Base-by-base conservation (phyloP, 2,797 vertebrate genomes). In the Ptychadena robeensis region DNA sequence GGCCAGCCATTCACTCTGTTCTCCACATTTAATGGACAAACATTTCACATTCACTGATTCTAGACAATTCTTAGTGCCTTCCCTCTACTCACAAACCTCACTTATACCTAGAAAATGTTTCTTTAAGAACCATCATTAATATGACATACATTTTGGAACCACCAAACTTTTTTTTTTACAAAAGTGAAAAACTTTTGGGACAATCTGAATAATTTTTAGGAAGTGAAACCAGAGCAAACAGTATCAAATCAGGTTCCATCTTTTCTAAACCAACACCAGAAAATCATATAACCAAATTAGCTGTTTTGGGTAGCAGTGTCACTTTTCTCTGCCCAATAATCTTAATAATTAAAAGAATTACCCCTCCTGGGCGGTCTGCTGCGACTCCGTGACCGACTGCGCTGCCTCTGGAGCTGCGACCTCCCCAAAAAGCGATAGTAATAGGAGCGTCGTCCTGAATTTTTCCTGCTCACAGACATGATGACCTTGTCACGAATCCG, bases 381-480 rank as follows among this genome's bases (percentile, higher is more conserved):
- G 89, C 98, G 96, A 91, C 97, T 98, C 88, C 97, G 95, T 82
- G 98, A 99, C 86, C 97, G 91, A 91, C 98, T 99, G 37, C 97
- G 95, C 91, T 98, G 98, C 88, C 98, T 95, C 93, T 97, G 97
- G 83, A 99, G 95, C 86, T 96, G 93, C 34, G 97, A 95, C 90
- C 97, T 95, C 91, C 96, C 94, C 89, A 99, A 92, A 89, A 99
- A 96, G 90, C 98, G 94, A 90, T 98, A 98, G 93, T 98, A 99
- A 92, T 98, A 99, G 0, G 96, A 96, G 40, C 94, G 96, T 94
- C 97, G 96, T 87, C 96, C 97, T 68, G 96, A 96, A 87, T 93
- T 96, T 93, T 97, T 99, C 92, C 96, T 96, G 85, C 92, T 93
- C 88, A 96, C 93, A 65, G 98, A 97, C 98, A 67, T 67, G 65